Base-by-base conservation (phyloP, 1,140 invertebrate genomes). In the Atta colombica region DNA sequence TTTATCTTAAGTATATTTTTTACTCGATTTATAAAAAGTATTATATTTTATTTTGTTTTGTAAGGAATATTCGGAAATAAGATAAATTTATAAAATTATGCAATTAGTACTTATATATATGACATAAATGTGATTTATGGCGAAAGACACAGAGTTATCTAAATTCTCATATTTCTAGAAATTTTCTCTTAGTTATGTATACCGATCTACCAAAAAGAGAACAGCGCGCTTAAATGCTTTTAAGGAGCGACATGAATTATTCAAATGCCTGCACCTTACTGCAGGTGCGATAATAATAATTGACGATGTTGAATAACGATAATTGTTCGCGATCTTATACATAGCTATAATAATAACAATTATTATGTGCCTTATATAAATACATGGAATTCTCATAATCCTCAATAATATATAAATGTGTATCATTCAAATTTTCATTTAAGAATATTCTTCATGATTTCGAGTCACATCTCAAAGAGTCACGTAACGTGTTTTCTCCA, bases 241-340 rank as follows among this genome's bases (percentile, higher is more conserved):
- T n/a, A 45, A 81, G 78, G 78, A 71, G 66, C 87, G 81, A 63
- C 63, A 90, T 90, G 89, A 90, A 90, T 90, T 88, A 90, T 90
- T 90, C 81, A 88, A 81, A 77, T 61, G 80, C 86, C 53, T n/a
- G 61, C 77, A 65, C 55, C 55, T 72, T 69, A 81, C 55, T 66
- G 68, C 68, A 72, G 74, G 68, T 89, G 74, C 81, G 78, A 80
- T 90, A 90, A 90, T 87, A 80, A 90, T 87, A 90, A 90, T 89
- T 88, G 63, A 84, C 78, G 74, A 87, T 85, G 51, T 55, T 35
- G 53, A 55, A 68, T 80, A 87, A 90, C 77, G 89, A 90, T 89
- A 90, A 89, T 72, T 66, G 84, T 77, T 77, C 78, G 85, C 85
- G 49, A 89, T 84, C 77, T 72, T 82, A 78, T 58, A 75, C 2